Evolutionary conservation across 2,113 vertebrate genomes (phyloP).

Genomic region (Serinus canaria): DNA sequence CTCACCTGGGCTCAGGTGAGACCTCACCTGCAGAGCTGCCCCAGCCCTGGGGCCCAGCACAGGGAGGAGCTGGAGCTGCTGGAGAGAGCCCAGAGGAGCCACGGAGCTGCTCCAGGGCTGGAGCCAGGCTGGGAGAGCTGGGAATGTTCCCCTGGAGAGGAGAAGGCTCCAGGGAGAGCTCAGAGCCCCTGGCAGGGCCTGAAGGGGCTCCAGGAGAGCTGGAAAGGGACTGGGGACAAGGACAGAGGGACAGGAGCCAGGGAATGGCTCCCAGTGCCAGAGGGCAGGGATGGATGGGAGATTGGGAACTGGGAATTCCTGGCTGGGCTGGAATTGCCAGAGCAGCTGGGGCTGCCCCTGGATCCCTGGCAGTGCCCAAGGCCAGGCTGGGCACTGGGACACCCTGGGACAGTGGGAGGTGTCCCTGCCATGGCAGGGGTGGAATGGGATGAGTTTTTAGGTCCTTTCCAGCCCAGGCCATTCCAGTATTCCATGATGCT

Average conservation of each 20-base stretch:
- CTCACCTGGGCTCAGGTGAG: background rate
- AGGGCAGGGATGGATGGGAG: background rate
- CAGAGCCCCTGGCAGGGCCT: background rate
- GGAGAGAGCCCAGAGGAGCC: background rate
- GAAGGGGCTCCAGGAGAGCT: too few relatives aligned
- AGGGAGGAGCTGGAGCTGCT: background rate
- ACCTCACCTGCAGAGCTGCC: background rate
- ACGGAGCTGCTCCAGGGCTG: background rate
- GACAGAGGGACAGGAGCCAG: too few relatives aligned
- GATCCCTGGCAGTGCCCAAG: background rate
- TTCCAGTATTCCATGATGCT: background rate
- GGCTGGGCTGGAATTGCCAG: background rate
- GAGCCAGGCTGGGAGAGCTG: background rate
- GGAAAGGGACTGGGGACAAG: too few relatives aligned
- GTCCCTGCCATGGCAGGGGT: background rate
- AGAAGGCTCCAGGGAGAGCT: background rate
- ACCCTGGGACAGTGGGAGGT: background rate
- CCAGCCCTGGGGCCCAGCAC: background rate
- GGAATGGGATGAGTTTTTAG: accelerated
- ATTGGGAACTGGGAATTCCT: background rate
- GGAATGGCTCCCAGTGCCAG: background rate
- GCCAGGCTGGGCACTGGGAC: background rate
- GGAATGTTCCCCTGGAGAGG: background rate
- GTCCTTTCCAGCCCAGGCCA: background rate
- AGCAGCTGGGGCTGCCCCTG: background rate